A percentile compares a stretch with the other conserved stretches of the same genome.
Evolutionary conservation across 2,113 vertebrate species (phyloP).

Genomic region (Chlorodrepanis virens): DNA sequence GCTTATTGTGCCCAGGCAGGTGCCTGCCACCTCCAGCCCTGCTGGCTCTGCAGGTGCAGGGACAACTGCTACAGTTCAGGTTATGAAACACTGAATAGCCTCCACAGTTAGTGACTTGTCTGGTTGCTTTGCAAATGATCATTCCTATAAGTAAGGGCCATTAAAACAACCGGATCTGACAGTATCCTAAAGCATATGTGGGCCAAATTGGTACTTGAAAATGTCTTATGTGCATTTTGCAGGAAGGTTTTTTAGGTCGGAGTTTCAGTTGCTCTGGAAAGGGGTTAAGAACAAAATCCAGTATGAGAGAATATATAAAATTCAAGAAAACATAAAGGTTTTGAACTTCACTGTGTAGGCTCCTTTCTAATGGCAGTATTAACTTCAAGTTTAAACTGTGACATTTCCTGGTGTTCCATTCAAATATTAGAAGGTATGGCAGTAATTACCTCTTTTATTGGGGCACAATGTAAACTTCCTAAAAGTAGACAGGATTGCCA

Average conservation of each 20-base stretch:
- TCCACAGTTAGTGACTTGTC: neutral
- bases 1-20: neutral
- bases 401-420: neutral
- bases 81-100: neutral
- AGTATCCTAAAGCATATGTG: neutral
- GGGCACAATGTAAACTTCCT: neutral
- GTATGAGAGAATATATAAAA: neutral
- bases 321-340: neutral
- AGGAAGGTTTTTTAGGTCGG: neutral
- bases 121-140: neutral
- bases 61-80: fast-evolving
- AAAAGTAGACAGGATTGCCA: neutral
- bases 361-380: neutral
- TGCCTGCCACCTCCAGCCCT: fast-evolving
- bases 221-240: neutral
- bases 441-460: slow-evolving; percentile 20
- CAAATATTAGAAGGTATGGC: neutral
- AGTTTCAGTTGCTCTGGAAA: neutral
- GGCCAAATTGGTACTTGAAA: neutral
- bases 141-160: neutral
- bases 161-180: neutral
- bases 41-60: neutral
- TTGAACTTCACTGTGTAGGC: neutral
- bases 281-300: neutral
- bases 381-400: neutral